A percentile compares a stretch with the other conserved stretches of the same genome.
These are phyloP conservation scores for Druceiella hillmani DNA, from an alignment of 2,888 invertebrate genomes.

Conservation along the genomic window DNA sequence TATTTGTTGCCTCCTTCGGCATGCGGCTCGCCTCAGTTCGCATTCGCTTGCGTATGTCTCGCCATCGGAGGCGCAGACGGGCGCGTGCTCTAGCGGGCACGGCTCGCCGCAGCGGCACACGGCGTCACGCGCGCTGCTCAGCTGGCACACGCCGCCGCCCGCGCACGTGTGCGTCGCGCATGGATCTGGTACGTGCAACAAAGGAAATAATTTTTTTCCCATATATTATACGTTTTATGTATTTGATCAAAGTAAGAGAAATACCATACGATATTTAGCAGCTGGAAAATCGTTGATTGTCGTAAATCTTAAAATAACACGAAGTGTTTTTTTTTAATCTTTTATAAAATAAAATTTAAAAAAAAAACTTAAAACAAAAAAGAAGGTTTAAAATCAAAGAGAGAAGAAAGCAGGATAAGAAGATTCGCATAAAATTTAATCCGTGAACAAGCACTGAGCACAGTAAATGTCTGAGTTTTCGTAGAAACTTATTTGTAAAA, in stretches of 20 bases:
- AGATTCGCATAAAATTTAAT: too few species aligned
- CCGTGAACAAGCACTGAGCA: too few species aligned
- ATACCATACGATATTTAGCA: not conserved
- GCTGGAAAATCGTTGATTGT: not conserved
- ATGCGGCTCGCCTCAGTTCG: conserved; percentile 71
- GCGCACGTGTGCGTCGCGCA: conserved; percentile 74
- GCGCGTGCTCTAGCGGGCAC: conserved; percentile 68
- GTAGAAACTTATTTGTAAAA: too few species aligned
- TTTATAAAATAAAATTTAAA: too few species aligned
- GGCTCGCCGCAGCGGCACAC: conserved; percentile 75
- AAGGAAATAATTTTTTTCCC: too few species aligned
- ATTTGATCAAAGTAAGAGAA: not conserved
- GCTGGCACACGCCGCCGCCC: conserved; percentile 75
- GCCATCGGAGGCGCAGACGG: conserved; percentile 74
- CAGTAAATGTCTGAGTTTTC: too few species aligned
- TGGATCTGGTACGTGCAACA: conserved; percentile 82
- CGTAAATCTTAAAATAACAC: not conserved
- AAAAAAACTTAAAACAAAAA: too few species aligned
- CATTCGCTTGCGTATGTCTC: conserved; percentile 81
- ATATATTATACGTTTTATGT: too few species aligned
- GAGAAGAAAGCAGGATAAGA: too few species aligned
- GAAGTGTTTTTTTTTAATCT: not conserved
- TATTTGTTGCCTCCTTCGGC: conserved; percentile 66
- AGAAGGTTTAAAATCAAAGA: too few species aligned
- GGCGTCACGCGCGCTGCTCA: conserved; percentile 72